Conservation (phyloP, 2,113 vertebrate genomes). For the western clawed frog (Xenopus tropicalis) region UCB_Xtro_10.0 CM004443.2:45779001-45779500, state of each 20-base stretch:
- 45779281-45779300: slow-evolving; percentile 53
- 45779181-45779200: slow-evolving; percentile 94
- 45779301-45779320: slow-evolving; percentile 85
- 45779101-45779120: slow-evolving; percentile 93
- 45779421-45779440: slow-evolving; percentile 74
- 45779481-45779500: slow-evolving; percentile 37
- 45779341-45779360: slow-evolving; percentile 90
- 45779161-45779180: slow-evolving; percentile 96
- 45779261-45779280: slow-evolving; percentile 48
- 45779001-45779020: too few species aligned
- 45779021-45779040: too few species aligned
- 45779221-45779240: slow-evolving; percentile 82
- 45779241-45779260: slow-evolving; percentile 54
- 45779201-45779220: slow-evolving; percentile 95
- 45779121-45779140: slow-evolving; percentile 94
- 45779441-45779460: slow-evolving; percentile 65
- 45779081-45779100: slow-evolving; percentile 97
- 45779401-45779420: slow-evolving; percentile 72
- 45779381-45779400: slow-evolving; percentile 60
- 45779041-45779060: too few species aligned
- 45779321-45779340: slow-evolving; percentile 82
- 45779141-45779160: slow-evolving; percentile 97
- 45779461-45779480: slow-evolving; percentile 24
- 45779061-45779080: slow-evolving; percentile 69
- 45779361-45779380: slow-evolving; percentile 62